A percentile compares a stretch with the other conserved stretches of the same genome.
phyloP scores from a whole-genome alignment of 2,113 vertebrate genomes.

The Todiramphus chloris region DNA sequence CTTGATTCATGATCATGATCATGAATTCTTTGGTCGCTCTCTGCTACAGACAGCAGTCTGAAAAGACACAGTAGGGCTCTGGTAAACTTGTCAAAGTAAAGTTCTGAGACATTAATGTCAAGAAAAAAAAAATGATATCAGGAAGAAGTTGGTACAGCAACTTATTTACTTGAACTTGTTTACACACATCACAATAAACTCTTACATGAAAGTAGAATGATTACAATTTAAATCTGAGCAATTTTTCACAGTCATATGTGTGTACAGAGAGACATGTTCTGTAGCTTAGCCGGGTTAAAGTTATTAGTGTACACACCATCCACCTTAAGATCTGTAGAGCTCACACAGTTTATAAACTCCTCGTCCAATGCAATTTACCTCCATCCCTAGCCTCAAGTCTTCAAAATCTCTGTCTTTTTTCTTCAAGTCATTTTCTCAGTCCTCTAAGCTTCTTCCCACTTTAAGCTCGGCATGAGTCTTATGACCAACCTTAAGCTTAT shows the following conservation, averaged over 20 bases:
- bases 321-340: not conserved
- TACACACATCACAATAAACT: not conserved
- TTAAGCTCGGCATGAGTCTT: not conserved
- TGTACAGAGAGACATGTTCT: not conserved
- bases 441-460: not conserved
- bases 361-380: not conserved
- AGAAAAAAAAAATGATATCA: not conserved
- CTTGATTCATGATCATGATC: not conserved
- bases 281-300: not conserved
- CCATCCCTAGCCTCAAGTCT: not conserved
- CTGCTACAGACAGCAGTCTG: not conserved
- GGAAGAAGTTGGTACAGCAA: not conserved
- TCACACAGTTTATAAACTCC: not conserved
- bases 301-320: not conserved
- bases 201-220: not conserved
- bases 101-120: not conserved
- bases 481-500: not conserved
- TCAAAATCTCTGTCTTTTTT: not conserved
- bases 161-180: not conserved
- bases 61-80: not conserved
- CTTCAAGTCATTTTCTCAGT: not conserved
- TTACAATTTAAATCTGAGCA: not conserved
- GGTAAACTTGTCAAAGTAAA: not conserved
- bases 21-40: not conserved
- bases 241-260: not conserved